Evolutionary conservation across 2,113 vertebrate species (phyloP).

Genomic region (Actinemys pallida): DNA sequence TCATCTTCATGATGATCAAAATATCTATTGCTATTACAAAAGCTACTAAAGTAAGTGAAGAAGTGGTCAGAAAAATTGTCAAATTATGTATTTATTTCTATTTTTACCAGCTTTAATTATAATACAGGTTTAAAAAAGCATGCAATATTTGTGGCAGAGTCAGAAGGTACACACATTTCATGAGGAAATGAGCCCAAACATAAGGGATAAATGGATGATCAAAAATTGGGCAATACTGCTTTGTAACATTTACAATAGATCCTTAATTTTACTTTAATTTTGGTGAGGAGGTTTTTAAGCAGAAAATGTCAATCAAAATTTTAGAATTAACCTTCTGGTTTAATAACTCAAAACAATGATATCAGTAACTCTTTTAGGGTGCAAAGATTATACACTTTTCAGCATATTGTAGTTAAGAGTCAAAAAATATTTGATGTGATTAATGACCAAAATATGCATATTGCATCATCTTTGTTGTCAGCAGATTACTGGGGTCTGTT

Average conservation of each 20-base stretch:
- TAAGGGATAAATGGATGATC: background rate
- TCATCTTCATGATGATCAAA: background rate
- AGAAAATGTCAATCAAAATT: background rate
- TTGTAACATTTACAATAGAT: background rate
- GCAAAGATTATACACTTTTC: conserved; percentile 46
- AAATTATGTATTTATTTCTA: background rate
- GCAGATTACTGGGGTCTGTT: conserved; percentile 15
- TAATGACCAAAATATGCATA: conserved; percentile 34
- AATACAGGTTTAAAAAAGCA: background rate
- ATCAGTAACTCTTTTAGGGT: background rate
- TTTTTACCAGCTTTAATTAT: background rate
- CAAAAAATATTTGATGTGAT: conserved; percentile 22
- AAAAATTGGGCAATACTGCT: background rate
- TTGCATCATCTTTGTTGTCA: conserved; percentile 39
- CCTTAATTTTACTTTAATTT: background rate
- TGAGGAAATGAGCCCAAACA: background rate
- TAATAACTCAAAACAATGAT: background rate
- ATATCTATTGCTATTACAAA: background rate
- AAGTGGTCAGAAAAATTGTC: background rate
- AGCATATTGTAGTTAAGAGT: background rate
- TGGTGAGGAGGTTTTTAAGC: background rate
- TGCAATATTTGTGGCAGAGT: background rate
- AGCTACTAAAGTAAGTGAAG: background rate
- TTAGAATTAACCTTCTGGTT: background rate
- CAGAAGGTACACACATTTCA: background rate